Evolutionary conservation across 2,113 vertebrate species (phyloP).

Genomic region (Ammodytes marinus): DNA sequence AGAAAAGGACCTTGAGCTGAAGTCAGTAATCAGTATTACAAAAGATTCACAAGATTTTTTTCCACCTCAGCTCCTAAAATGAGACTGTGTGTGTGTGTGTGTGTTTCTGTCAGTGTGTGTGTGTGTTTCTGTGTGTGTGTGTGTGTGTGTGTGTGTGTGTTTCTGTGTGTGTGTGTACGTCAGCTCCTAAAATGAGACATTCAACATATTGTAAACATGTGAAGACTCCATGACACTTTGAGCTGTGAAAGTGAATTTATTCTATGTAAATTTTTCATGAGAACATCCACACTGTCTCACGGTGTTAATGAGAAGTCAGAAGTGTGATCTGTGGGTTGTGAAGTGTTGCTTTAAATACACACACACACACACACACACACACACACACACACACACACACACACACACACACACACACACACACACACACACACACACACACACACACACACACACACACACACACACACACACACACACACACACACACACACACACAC

Average conservation of each 20-base stretch:
- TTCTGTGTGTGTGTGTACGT: background rate
- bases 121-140: conserved; percentile 8
- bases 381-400: no score
- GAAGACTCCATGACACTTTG: conserved; percentile 10
- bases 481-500: no score
- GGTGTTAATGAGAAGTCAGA: conserved; percentile 55
- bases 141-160: conserved; percentile 9
- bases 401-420: no score
- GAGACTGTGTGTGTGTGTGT: background rate
- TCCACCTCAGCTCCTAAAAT: conserved; percentile 4
- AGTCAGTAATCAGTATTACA: background rate
- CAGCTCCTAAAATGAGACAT: conserved; percentile 13
- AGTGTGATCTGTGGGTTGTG: conserved; percentile 9
- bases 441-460: no score
- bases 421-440: no score
- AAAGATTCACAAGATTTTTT: background rate
- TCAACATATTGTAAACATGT: conserved; percentile 13
- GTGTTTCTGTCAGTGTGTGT: conserved; percentile 15
- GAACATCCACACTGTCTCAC: conserved; percentile 23
- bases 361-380: background rate
- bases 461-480: no score
- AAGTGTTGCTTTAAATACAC: conserved; percentile 15
- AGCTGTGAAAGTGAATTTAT: conserved; percentile 14
- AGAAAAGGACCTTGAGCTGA: background rate
- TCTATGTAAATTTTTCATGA: background rate